Evolutionary conservation across 2,113 vertebrate genomes (phyloP).

Genomic region (Mirounga angustirostris): DNA sequence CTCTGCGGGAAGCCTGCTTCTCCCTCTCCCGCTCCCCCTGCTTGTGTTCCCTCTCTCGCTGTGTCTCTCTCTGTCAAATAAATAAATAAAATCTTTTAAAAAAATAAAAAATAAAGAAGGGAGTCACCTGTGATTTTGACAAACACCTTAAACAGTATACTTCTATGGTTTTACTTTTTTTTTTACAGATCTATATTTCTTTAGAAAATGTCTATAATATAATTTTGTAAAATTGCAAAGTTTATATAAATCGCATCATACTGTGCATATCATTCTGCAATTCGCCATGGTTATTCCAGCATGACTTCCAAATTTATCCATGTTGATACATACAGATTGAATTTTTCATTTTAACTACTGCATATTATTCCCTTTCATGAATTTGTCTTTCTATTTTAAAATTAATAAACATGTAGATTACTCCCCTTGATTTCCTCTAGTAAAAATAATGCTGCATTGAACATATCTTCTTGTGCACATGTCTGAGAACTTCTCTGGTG

Average conservation of each 20-base stretch:
- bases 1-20: no score
- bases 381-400: constrained; percentile 9
- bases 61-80: no score
- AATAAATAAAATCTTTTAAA: no score
- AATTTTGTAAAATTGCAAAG: not conserved
- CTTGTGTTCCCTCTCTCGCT: no score
- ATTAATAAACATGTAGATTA: constrained; percentile 8
- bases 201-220: not conserved
- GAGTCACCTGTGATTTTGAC: not conserved
- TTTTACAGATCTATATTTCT: not conserved
- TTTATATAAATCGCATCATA: not conserved
- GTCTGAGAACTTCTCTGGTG: not conserved
- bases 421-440: not conserved
- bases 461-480: not conserved
- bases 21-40: no score
- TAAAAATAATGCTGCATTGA: not conserved
- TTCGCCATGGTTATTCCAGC: not conserved
- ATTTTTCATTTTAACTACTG: constrained; percentile 28
- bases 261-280: not conserved
- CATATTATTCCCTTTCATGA: not conserved
- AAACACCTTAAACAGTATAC: not conserved
- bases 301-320: not conserved
- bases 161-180: not conserved
- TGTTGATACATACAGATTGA: not conserved
- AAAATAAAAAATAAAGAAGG: not conserved